Conservation (phyloP, 2,113 vertebrate species). For the Siniperca chuatsi region DNA sequence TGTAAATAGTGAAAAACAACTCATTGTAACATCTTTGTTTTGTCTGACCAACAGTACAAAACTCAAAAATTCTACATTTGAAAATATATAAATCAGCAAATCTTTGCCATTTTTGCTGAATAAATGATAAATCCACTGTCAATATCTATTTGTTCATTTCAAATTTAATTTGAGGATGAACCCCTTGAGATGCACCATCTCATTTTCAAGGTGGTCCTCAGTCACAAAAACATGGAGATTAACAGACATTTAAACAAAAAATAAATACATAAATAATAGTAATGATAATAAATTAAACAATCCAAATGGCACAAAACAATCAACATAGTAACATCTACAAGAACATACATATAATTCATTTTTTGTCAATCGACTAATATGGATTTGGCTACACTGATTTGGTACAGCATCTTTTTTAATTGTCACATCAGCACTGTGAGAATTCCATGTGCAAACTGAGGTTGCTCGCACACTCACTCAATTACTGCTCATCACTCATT, state of each 20-base stretch:
- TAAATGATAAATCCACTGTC: not conserved
- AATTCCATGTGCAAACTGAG: not conserved
- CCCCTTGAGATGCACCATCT: no score
- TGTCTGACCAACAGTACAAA: not conserved
- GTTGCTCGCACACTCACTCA: not conserved
- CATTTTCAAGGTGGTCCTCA: no score
- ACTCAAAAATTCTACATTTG: not conserved
- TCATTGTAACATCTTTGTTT: not conserved
- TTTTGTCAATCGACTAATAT: not conserved
- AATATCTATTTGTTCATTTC: not conserved
- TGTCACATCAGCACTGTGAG: not conserved
- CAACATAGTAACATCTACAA: no score
- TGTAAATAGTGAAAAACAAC: not conserved
- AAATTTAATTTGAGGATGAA: no score
- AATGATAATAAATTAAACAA: no score
- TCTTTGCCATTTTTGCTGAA: not conserved
- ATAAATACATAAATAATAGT: not conserved
- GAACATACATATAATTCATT: no score
- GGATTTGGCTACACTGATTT: not conserved
- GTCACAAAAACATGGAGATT: no score
- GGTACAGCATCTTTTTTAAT: not conserved
- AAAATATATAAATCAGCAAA: not conserved
- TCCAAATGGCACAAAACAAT: no score
- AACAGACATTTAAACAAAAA: not conserved
- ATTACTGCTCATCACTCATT: not conserved